Evolutionary conservation across 2,113 vertebrate genomes (phyloP), one percentile per base, ranked within the genome.

Genomic region (Ictidomys tridecemlineatus): DNA sequence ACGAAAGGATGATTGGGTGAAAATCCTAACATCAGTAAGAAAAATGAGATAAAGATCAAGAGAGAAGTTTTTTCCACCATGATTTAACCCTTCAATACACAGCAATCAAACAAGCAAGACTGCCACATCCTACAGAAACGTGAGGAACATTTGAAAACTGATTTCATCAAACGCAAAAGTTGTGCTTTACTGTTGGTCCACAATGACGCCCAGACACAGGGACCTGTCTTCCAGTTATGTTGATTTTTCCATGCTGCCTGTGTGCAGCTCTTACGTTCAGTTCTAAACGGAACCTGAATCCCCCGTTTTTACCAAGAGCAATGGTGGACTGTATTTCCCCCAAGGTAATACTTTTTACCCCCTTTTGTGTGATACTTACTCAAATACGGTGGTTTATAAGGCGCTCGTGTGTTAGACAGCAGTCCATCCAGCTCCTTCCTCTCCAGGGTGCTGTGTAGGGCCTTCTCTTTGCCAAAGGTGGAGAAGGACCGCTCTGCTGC

Each of bases 401-500:
- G 99, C 98, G 99, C 99, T 99, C 99, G 99, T 99, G 99, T 99
- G 98, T 98, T 99, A 98, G 99, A 99, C 99, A 99, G 99, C 99
- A 99, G 99, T 98, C 99, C 99, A 94, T 99, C 99, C 98, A 99
- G 99, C 99, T 99, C 99, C 98, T 99, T 99, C 98, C 99, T 99
- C 98, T 99, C 99, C 99, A 99, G 98, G 72, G 99, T 99, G 98
- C 98, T 99, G 98, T 99, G 99, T 98, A 99, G 99, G 97, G 99
- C 99, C 98, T 99, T 99, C 98, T 99, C 99, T 99, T 99, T 99
- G 99, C 99, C 99, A 79, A 99, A 99, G 96, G 99, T 99, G 98
- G 99, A 99, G 99, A 99, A 99, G 97, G 99, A 99, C 97, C 99
- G 98, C 99, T 99, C 99, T 45, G 98, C 96, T 89, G 98, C 98